Conservation (phyloP, 2,113 vertebrate genomes). For the Cepphus grylle region DNA sequence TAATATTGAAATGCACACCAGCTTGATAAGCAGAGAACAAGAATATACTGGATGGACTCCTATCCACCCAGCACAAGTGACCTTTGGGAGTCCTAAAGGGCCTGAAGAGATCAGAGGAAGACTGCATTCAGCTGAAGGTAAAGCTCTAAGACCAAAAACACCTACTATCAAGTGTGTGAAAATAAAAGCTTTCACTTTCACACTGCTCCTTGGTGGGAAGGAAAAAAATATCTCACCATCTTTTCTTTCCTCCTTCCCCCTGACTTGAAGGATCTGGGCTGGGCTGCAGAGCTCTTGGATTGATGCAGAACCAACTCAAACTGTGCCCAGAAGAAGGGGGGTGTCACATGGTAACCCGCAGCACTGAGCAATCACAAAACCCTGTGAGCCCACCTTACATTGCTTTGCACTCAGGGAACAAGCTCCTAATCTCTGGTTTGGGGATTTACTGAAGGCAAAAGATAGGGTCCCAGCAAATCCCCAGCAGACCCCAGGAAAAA, state of each 20-base stretch:
- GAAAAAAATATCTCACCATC: neutral
- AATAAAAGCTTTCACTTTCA: neutral
- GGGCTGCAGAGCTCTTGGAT: neutral
- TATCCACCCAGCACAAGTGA: neutral
- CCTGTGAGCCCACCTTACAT: neutral
- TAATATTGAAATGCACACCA: neutral
- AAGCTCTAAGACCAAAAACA: neutral
- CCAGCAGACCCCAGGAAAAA: neutral
- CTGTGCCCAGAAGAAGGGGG: neutral
- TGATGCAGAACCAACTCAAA: neutral
- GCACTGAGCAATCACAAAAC: neutral
- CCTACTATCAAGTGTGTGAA: neutral
- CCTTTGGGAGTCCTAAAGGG: neutral
- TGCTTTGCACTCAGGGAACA: neutral
- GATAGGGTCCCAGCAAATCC: neutral
- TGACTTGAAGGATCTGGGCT: neutral
- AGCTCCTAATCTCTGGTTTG: neutral
- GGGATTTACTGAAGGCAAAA: neutral
- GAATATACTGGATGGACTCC: neutral
- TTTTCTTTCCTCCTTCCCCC: neutral
- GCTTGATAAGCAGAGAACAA: neutral
- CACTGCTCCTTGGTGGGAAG: neutral
- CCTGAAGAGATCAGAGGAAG: neutral
- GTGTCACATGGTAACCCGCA: neutral
- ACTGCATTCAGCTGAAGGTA: neutral